Evolutionary conservation across 2,888 invertebrate species (phyloP).

Genomic region (Psylliodes chrysocephalus): DNA sequence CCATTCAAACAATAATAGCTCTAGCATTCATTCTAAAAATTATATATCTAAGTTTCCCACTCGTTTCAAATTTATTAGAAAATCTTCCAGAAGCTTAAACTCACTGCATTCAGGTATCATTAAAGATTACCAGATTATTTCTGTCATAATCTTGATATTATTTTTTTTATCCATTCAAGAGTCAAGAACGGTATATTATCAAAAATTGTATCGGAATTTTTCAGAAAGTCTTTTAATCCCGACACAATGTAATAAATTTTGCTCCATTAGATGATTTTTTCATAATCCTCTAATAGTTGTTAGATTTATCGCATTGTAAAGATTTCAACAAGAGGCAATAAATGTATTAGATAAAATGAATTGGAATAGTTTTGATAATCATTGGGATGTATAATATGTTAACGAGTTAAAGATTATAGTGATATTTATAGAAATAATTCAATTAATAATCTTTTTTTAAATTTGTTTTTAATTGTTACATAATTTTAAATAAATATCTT

Average conservation of each 20-base stretch:
- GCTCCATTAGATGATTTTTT: slow-evolving; percentile 25
- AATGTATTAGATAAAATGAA: slow-evolving; percentile 21
- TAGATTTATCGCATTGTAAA: slow-evolving; percentile 20
- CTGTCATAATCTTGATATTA: slow-evolving; percentile 32
- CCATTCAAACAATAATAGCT: no score
- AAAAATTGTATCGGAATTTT: slow-evolving; percentile 26
- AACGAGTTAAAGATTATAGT: neutral
- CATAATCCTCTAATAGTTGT: slow-evolving; percentile 18
- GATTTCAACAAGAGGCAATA: slow-evolving; percentile 22
- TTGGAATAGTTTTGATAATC: neutral
- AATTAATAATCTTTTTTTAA: no score
- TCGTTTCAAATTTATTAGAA: slow-evolving; percentile 22
- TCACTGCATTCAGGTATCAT: slow-evolving; percentile 21
- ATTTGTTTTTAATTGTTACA: no score
- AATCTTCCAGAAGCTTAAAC: slow-evolving; percentile 26
- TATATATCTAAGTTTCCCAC: neutral
- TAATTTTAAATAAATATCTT: no score
- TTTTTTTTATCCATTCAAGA: slow-evolving; percentile 17
- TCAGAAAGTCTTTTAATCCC: slow-evolving; percentile 15
- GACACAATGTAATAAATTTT: slow-evolving; percentile 31
- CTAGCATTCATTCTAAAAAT: no score
- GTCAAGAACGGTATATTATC: slow-evolving; percentile 6
- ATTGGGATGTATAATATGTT: neutral
- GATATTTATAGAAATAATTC: neutral
- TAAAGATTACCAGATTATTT: slow-evolving; percentile 28